Conservation (phyloP, 2,888 invertebrate genomes). For the Antitype chi region DNA sequence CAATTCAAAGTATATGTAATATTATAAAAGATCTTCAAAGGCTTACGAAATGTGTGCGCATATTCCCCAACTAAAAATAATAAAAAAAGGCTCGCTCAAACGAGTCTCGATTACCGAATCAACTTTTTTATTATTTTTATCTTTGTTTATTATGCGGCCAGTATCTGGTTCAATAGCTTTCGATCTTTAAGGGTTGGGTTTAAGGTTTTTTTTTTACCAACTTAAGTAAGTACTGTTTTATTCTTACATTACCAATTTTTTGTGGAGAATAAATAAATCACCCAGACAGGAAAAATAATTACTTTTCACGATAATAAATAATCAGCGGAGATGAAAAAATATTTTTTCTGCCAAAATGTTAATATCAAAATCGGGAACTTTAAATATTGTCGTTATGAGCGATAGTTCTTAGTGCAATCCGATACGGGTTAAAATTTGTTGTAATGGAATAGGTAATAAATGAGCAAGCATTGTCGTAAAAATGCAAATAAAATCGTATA, state of each 20-base stretch:
- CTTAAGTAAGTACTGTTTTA: not conserved
- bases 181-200: not conserved
- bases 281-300: not conserved
- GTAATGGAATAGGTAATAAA: too few species aligned
- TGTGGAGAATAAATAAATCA: not conserved
- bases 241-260: not conserved
- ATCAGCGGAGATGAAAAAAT: not conserved
- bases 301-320: not conserved
- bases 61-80: not conserved
- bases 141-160: not conserved
- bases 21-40: not conserved
- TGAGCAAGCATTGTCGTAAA: too few species aligned
- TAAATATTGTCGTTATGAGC: too few species aligned
- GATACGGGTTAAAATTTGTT: too few species aligned
- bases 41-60: not conserved
- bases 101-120: not conserved
- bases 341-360: not conserved
- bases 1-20: too few species aligned
- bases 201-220: not conserved
- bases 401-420: too few species aligned
- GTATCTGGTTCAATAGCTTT: slow-evolving; percentile 28
- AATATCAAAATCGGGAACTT: not conserved
- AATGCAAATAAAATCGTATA: too few species aligned
- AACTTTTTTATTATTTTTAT: slow-evolving; percentile 6
- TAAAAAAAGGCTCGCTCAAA: not conserved